Evolutionary conservation across 2,888 invertebrate species (phyloP), one percentile per base, ranked within the genome.

Genomic region (Drosophila pseudotakahashii): DNA sequence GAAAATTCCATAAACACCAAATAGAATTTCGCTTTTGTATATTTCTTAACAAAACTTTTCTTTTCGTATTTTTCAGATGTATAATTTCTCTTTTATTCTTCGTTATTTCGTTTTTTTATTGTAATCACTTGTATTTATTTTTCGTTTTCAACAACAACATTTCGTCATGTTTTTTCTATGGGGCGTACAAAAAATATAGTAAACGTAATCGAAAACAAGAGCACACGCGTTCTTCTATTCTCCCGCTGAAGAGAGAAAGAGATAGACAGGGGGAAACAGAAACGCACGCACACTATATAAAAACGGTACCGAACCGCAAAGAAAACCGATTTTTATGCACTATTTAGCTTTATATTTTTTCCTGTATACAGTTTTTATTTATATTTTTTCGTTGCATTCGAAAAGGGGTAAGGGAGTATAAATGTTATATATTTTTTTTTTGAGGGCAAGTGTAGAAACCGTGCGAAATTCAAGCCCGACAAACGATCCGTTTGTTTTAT

Each of bases 251-350:
- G 32, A 50, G 19, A 1, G 36, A 64, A 34, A 42, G 47, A 32
- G n/a, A 16, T 34, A 30, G 30, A 14, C 0, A n/a, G 45, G 19
- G 34, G 37, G 7, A 51, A 26, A 41, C 52, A 53, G 53, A 64
- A 66, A 34, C 63, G 51, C 55, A 42, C 47, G 47, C 50, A 39
- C 58, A 16, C 51, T 14, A 32, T 64, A 50, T 47, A 14, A 66
- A 13, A 73, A 67, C 75, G 81, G 73, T 66, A 78, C 48, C 85
- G 82, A 84, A 85, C 48, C 80, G 75, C 72, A 55, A 74, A 64
- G 64, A 63, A 81, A 84, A 73, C 79, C 68, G 61, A 88, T 83
- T 86, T 83, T 81, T 83, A 83, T 88, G 83, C 83, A 88, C 83
- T 83, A 86, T 88, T 83, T 83, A 86, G 78, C 76, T 83, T 77